A percentile compares a stretch with the other conserved stretches of the same genome.
phyloP scores from a whole-genome alignment of 2,113 vertebrate species.

The Cyprinodon brontotheroides region DNA sequence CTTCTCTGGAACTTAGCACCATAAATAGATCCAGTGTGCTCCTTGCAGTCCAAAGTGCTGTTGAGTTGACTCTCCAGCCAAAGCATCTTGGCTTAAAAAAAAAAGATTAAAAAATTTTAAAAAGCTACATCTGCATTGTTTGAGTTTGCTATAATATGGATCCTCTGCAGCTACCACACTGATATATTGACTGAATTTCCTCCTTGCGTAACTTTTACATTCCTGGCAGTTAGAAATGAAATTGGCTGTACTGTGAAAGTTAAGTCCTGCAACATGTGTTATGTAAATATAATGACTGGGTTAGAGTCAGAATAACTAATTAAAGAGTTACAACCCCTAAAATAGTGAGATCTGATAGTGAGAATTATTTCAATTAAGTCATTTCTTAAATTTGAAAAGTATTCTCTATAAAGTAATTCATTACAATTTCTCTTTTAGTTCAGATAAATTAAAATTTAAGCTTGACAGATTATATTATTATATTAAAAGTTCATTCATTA shows the following conservation, averaged over 20 bases:
- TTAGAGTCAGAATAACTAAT: too few species aligned
- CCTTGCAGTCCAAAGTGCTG: constrained; percentile 40
- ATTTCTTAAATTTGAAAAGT: too few species aligned
- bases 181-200: constrained; percentile 17
- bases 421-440: too few species aligned
- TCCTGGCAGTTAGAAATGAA: constrained; percentile 4
- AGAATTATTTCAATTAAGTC: too few species aligned
- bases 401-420: too few species aligned
- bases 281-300: neutral
- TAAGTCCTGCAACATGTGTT: neutral
- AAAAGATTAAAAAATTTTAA: neutral
- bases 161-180: constrained; percentile 11
- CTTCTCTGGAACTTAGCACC: constrained; percentile 46
- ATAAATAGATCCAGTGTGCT: constrained; percentile 32
- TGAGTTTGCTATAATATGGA: constrained; percentile 4
- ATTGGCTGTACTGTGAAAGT: constrained; percentile 9
- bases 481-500: too few species aligned
- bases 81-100: constrained; percentile 28
- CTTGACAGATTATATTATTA: too few species aligned
- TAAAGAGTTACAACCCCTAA: too few species aligned
- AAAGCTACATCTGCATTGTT: neutral
- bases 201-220: constrained; percentile 6
- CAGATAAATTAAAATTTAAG: too few species aligned
- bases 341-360: too few species aligned
- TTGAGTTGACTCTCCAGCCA: constrained; percentile 26